phyloP scores from a whole-genome alignment of 2,113 vertebrate genomes.

The Dipodomys ordii region DNA sequence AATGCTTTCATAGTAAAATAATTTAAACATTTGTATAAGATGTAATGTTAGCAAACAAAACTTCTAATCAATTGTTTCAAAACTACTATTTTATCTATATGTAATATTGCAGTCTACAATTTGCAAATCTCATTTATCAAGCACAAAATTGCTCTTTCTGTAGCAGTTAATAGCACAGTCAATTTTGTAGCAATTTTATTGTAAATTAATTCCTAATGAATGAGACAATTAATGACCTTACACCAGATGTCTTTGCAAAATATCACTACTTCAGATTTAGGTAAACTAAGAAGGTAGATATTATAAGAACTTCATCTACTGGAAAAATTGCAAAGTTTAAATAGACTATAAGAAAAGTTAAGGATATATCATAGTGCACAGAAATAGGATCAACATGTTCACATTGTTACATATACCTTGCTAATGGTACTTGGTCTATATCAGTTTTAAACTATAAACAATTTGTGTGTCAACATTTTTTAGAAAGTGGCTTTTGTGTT shows the following conservation, averaged over 20 bases:
- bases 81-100: neutral
- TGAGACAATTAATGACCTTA: neutral
- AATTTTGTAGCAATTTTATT: neutral
- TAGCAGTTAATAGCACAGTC: neutral
- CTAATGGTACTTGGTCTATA: neutral
- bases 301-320: neutral
- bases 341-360: neutral
- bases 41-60: neutral
- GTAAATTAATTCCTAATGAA: neutral
- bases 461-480: neutral
- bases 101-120: neutral
- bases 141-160: neutral
- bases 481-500: neutral
- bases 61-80: neutral
- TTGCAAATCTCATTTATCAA: neutral
- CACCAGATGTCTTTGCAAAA: neutral
- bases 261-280: neutral
- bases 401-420: neutral
- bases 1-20: neutral
- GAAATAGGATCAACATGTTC: neutral
- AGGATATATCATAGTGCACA: neutral
- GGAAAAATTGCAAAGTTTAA: neutral
- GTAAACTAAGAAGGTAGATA: neutral
- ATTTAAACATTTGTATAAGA: neutral
- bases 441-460: neutral